Evolutionary conservation across 2,797 vertebrate species (phyloP).

Genomic region (Rallus crepitans): DNA sequence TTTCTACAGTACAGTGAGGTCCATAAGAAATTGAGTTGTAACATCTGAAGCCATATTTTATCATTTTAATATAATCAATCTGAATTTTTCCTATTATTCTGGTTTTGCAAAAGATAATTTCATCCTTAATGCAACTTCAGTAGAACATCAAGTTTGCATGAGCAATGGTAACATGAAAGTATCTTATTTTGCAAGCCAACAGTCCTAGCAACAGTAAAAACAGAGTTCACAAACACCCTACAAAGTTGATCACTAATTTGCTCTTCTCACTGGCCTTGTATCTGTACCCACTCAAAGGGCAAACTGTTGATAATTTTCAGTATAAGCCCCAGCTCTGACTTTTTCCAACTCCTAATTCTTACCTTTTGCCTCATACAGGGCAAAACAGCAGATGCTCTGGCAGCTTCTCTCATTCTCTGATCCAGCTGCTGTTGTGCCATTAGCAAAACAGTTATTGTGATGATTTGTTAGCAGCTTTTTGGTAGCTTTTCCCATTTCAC

Average conservation of each 20-base stretch:
- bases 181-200: not conserved
- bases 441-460: not conserved
- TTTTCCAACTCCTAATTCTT: not conserved
- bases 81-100: not conserved
- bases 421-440: not conserved
- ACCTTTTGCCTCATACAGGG: not conserved
- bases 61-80: not conserved
- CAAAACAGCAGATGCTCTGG: not conserved
- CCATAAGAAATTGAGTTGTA: not conserved
- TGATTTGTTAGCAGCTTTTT: not conserved
- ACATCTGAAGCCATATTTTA: not conserved
- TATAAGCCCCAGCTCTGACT: not conserved
- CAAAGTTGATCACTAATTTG: not conserved
- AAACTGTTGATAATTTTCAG: not conserved
- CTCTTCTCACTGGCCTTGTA: not conserved
- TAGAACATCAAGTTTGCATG: not conserved
- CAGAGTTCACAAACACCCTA: not conserved
- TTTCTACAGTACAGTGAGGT: not conserved
- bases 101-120: not conserved
- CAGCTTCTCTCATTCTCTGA: not conserved
- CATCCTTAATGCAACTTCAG: not conserved
- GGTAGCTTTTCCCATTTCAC: not conserved
- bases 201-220: not conserved
- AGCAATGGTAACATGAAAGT: not conserved
- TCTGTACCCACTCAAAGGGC: not conserved